Evolutionary conservation across 2,888 invertebrate genomes (phyloP).

Genomic region (Brachycybe producta): DNA sequence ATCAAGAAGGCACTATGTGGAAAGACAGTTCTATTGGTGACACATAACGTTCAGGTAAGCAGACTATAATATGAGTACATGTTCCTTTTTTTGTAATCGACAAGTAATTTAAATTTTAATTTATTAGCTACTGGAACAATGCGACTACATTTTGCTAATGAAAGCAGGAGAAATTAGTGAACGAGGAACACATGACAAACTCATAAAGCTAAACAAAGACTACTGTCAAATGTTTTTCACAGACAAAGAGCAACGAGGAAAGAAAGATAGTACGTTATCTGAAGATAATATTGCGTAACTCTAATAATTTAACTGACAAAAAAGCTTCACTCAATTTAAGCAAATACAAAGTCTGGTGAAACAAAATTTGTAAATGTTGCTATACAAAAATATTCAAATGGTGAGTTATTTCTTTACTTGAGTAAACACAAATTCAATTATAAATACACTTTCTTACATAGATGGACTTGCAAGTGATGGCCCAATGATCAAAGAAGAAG

Average conservation of each 20-base stretch:
- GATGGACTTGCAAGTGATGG: background rate
- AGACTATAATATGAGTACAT: background rate
- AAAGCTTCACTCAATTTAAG: background rate
- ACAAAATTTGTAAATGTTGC: no score
- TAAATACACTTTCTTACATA: no score
- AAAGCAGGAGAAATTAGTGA: constrained; percentile 43
- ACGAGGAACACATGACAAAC: constrained; percentile 40
- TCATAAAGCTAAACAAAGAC: constrained; percentile 33
- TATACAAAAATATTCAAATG: no score
- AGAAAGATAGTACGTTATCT: no score
- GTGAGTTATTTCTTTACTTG: no score
- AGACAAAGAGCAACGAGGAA: constrained; percentile 23
- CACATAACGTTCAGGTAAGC: constrained; percentile 28
- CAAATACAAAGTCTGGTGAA: no score
- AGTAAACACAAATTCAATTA: no score
- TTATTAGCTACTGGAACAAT: constrained; percentile 42
- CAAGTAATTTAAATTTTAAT: constrained; percentile 1
- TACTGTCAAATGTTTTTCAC: constrained; percentile 29
- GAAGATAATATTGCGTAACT: no score
- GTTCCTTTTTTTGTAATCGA: background rate
- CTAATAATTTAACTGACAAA: constrained; percentile 2
- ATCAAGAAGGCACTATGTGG: constrained; percentile 28
- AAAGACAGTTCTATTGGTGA: constrained; percentile 32
- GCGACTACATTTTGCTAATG: constrained; percentile 46
- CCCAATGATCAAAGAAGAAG: constrained; percentile 7